Conservation (phyloP, 2,888 invertebrate genomes). For the Hirtodrosophila confusa region DNA sequence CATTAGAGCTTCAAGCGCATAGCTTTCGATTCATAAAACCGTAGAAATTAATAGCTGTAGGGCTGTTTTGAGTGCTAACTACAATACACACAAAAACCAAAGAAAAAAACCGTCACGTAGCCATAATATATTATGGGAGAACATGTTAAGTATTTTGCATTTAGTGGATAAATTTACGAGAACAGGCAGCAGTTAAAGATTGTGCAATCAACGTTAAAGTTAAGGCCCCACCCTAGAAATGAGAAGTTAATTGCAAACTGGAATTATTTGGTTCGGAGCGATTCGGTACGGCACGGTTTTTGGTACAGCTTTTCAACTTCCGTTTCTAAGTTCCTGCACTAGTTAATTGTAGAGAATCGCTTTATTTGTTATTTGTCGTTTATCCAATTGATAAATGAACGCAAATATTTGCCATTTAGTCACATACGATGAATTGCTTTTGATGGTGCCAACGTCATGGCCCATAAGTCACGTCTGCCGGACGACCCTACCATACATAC, state of each 20-base stretch:
- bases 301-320: not conserved
- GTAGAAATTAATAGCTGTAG: too few relatives aligned
- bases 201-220: slow-evolving; percentile 5
- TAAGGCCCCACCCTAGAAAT: too few relatives aligned
- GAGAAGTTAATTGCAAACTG: too few relatives aligned
- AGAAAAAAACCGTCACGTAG: slow-evolving; percentile 32
- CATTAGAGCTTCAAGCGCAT: too few relatives aligned
- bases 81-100: too few relatives aligned
- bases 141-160: slow-evolving; percentile 7
- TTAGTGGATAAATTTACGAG: slow-evolving; percentile 15
- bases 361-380: slow-evolving; percentile 11
- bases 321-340: slow-evolving; percentile 2
- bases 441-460: slow-evolving; percentile 18
- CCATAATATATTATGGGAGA: slow-evolving; percentile 25
- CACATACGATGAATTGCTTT: slow-evolving; percentile 56
- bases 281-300: not conserved
- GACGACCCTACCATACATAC: slow-evolving; percentile 3
- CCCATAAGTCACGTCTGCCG: slow-evolving; percentile 63
- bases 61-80: too few relatives aligned
- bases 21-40: too few relatives aligned
- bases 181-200: slow-evolving; percentile 1
- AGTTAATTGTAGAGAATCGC: slow-evolving; percentile 4
- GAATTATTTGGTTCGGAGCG: too few relatives aligned
- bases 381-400: slow-evolving; percentile 50
- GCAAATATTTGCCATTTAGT: slow-evolving; percentile 64